A percentile compares a stretch with the other conserved stretches of the same genome.
These are phyloP conservation scores for Popillia japonica DNA, from an alignment of 1,140 invertebrate species.

Conservation along the genomic window DNA sequence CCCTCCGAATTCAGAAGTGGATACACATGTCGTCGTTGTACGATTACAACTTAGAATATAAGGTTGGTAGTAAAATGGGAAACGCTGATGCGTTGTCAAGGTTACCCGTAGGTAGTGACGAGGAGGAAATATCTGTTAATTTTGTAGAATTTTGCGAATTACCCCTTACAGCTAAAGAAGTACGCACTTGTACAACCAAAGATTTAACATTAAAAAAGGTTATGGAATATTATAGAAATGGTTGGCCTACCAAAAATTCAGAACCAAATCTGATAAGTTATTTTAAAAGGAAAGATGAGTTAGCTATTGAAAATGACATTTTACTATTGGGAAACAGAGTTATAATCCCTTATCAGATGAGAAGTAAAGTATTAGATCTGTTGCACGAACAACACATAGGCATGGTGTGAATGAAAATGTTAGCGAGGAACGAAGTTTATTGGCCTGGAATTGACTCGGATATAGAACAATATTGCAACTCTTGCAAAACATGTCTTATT, in stretches of 20 bases:
- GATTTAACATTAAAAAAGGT: slow-evolving; percentile 26
- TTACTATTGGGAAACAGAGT: too few relatives aligned
- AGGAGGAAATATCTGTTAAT: neutral
- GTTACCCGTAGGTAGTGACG: neutral
- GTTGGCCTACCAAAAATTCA: slow-evolving; percentile 12
- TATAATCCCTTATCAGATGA: too few relatives aligned
- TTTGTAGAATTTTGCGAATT: neutral
- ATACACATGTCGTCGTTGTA: neutral
- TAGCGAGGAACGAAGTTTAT: too few relatives aligned
- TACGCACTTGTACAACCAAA: neutral
- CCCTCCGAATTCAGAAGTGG: too few relatives aligned
- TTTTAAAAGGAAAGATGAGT: slow-evolving; percentile 37
- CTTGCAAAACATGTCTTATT: slow-evolving; percentile 41
- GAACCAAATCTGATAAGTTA: neutral
- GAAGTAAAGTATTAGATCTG: too few relatives aligned
- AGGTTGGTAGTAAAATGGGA: slow-evolving; percentile 32
- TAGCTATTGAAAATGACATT: slow-evolving; percentile 39
- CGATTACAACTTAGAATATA: slow-evolving; percentile 43
- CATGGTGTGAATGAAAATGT: too few relatives aligned
- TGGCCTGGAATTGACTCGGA: too few relatives aligned
- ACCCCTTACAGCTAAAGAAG: neutral
- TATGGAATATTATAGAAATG: neutral
- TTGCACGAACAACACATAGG: too few relatives aligned
- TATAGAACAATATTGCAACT: too few relatives aligned
- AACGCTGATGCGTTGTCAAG: too few relatives aligned